Conservation (phyloP, 2,888 invertebrate genomes). For the Mythimna albipuncta region DNA sequence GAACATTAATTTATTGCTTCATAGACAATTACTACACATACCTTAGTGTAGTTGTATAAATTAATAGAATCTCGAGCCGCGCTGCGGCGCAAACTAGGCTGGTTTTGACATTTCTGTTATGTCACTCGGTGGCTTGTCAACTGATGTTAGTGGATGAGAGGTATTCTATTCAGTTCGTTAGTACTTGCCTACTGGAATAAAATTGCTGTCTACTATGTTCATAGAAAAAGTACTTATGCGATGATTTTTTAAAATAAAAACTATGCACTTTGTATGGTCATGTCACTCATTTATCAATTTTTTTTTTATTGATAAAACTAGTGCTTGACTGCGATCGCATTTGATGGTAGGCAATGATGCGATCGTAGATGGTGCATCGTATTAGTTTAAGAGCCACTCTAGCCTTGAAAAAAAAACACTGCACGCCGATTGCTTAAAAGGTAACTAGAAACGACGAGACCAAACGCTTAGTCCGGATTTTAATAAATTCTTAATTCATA, state of each 20-base stretch:
- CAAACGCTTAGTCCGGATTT: too few relatives aligned
- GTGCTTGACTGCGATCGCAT: too few relatives aligned
- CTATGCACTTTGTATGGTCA: background rate
- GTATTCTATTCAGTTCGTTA: slow-evolving; percentile 15
- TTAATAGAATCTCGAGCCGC: slow-evolving; percentile 47
- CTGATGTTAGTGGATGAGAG: slow-evolving; percentile 34
- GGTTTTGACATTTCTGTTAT: slow-evolving; percentile 60
- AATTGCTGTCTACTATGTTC: background rate
- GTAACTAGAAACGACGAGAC: too few relatives aligned
- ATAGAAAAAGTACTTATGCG: too few relatives aligned
- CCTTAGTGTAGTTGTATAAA: slow-evolving; percentile 33
- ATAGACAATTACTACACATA: slow-evolving; percentile 52
- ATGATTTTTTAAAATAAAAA: background rate
- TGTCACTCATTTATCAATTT: background rate
- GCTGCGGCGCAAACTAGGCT: slow-evolving; percentile 45
- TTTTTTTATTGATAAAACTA: too few relatives aligned
- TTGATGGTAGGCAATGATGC: too few relatives aligned
- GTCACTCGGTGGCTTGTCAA: slow-evolving; percentile 50
- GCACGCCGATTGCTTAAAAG: too few relatives aligned
- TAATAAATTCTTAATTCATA: too few relatives aligned
- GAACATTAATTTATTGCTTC: slow-evolving; percentile 51
- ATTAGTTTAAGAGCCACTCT: too few relatives aligned
- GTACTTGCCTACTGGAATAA: background rate
- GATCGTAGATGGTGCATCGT: too few relatives aligned
- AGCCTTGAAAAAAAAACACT: too few relatives aligned